Evolutionary conservation across 2,797 vertebrate species (phyloP), one percentile per base, ranked within the genome.

Genomic region (Sebastes matsubarae): DNA sequence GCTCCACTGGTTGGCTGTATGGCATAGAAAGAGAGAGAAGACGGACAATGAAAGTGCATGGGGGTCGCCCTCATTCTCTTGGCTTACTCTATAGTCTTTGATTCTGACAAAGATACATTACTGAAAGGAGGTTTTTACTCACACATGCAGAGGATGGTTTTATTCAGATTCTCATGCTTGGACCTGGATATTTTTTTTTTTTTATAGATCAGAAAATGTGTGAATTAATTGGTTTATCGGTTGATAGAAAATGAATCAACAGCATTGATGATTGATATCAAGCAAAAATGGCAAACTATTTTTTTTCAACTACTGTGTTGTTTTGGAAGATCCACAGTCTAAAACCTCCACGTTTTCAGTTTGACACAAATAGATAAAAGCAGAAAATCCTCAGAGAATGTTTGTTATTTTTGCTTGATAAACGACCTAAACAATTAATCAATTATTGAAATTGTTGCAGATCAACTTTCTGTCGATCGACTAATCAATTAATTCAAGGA

Each of bases 1-100:
- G n/a, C 72, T 71, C 65, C 22, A 18, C 42, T 61, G 54, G 63
- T 81, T 59, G 65, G 72, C 67, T 88, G 64, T 24, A 50, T 20
- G 30, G 69, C 29, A 14, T 8, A 73, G 61, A 77, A 72, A 72
- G 46, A 68, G 46, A 68, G 64, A 75, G 59, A 69, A 55, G 34
- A 67, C 20, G 66, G 80, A 72, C 73, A 55, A 76, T 82, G 73
- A 66, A n/a, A 50, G 61, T 30, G 52, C 57, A 68, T 0, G 5
- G 58, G 64, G 79, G 50, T 72, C 12, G 46, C 22, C 63, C 64
- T 60, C 36, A 20, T 72, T 76, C 30, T 84, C 66, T 68, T 20
- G 25, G 57, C 74, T 67, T 25, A 4, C 57, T 52, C 52, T 72
- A 2, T 72, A 55, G 54, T 60, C 54, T 88, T 75, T 73, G n/a